Percentiles rank a stretch among this genome's conserved stretches.
These are phyloP conservation scores for Onychorhynchus coronatus DNA, from an alignment of 2,113 vertebrate species.

Conservation along the genomic window DNA sequence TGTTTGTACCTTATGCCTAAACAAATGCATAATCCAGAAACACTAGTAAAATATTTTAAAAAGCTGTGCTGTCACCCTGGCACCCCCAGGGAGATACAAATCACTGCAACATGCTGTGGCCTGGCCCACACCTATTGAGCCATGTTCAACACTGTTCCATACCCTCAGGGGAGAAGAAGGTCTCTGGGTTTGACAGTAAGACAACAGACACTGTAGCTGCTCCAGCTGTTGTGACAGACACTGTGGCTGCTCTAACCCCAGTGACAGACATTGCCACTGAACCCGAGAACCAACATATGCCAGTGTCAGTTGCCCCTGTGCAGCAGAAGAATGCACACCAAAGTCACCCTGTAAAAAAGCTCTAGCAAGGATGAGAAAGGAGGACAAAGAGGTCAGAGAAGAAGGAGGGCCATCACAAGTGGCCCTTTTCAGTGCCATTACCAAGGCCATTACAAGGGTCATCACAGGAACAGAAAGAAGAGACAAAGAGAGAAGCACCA, in stretches of 20 bases:
- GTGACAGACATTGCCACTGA: not conserved
- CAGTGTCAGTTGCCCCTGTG: not conserved
- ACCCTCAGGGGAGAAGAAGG: not conserved
- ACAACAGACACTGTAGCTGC: not conserved
- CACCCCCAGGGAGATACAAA: not conserved
- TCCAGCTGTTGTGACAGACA: not conserved
- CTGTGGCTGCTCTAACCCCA: not conserved
- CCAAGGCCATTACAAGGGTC: too few relatives aligned
- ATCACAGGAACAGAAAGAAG: not conserved
- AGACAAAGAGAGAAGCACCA: not conserved
- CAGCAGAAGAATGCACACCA: not conserved
- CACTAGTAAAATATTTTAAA: not conserved
- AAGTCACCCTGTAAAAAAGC: not conserved
- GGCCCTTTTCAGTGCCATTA: not conserved
- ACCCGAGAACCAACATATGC: not conserved
- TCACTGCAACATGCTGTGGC: not conserved
- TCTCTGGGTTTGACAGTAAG: not conserved
- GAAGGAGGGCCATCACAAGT: not conserved
- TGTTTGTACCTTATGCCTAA: not conserved
- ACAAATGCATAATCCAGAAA: not conserved
- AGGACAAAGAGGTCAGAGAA: not conserved
- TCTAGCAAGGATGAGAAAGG: not conserved
- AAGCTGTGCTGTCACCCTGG: not conserved
- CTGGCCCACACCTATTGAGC: not conserved
- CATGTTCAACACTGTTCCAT: not conserved